Evolutionary conservation across 2,888 invertebrate species (phyloP).

Genomic region (Campaea margaritaria): DNA sequence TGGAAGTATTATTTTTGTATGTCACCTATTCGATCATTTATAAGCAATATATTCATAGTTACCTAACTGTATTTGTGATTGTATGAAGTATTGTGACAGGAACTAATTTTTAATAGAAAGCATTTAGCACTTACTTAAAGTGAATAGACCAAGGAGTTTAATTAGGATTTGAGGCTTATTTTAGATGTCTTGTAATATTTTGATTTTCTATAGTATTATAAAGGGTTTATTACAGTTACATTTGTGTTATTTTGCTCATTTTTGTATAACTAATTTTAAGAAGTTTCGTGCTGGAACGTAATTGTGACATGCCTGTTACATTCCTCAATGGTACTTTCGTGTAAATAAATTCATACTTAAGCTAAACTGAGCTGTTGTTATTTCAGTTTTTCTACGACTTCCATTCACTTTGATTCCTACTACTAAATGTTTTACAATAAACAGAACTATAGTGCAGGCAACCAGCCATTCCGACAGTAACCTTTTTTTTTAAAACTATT

Average conservation of each 20-base stretch:
- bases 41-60: background rate
- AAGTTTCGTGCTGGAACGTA: background rate
- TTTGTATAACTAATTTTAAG: too few species aligned
- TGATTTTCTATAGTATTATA: background rate
- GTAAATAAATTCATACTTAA: constrained; percentile 6
- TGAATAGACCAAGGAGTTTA: too few species aligned
- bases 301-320: constrained; percentile 4
- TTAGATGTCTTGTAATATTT: background rate
- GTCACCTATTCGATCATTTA: background rate
- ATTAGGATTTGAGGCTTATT: constrained; percentile 8
- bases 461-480: too few species aligned
- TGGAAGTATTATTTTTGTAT: background rate
- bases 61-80: background rate
- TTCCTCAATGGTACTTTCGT: constrained; percentile 10
- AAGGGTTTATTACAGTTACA: background rate
- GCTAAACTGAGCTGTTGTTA: background rate
- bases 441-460: too few species aligned
- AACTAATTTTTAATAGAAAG: constrained; percentile 3
- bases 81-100: constrained; percentile 6
- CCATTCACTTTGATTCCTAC: constrained; percentile 13
- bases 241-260: background rate
- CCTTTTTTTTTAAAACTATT: too few species aligned
- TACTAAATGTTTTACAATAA: too few species aligned
- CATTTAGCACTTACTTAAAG: constrained; percentile 12
- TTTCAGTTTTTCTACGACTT: constrained; percentile 5